These are phyloP conservation scores for Terrapene triunguis DNA, from an alignment of 2,113 vertebrate species.

Conservation along the genomic window DNA sequence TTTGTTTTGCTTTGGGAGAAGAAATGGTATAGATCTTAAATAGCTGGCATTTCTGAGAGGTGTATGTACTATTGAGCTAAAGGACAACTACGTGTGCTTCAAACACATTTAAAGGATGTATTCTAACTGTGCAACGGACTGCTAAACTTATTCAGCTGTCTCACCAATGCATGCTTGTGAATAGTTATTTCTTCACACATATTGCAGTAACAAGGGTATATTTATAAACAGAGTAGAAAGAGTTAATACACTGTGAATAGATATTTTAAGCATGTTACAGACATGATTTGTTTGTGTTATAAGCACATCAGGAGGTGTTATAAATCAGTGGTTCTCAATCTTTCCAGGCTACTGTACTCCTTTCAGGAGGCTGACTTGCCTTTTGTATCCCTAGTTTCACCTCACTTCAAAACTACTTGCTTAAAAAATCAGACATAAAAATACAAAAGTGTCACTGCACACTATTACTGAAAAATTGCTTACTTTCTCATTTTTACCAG, in stretches of 20 bases:
- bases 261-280: not conserved
- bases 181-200: conserved; percentile 12
- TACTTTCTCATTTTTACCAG: no score
- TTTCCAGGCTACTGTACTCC: no score
- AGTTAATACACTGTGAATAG: not conserved
- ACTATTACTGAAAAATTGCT: no score
- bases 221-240: conserved; percentile 9
- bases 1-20: conserved; percentile 16
- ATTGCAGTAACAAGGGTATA: not conserved
- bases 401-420: no score
- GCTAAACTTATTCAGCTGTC: conserved; percentile 46
- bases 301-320: not conserved
- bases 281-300: not conserved
- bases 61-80: not conserved
- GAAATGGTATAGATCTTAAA: not conserved
- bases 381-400: no score
- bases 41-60: conserved; percentile 20
- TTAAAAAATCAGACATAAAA: no score
- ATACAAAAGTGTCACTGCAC: no score
- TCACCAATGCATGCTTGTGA: not conserved
- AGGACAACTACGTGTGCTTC: not conserved
- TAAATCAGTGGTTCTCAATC: not conserved
- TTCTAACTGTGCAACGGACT: conserved; percentile 10
- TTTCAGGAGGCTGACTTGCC: no score
- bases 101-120: not conserved